A percentile compares a stretch with the other conserved stretches of the same genome.
Evolutionary conservation across 1,140 invertebrate species (phyloP).

Genomic region (Drosophila kikkawai): DNA sequence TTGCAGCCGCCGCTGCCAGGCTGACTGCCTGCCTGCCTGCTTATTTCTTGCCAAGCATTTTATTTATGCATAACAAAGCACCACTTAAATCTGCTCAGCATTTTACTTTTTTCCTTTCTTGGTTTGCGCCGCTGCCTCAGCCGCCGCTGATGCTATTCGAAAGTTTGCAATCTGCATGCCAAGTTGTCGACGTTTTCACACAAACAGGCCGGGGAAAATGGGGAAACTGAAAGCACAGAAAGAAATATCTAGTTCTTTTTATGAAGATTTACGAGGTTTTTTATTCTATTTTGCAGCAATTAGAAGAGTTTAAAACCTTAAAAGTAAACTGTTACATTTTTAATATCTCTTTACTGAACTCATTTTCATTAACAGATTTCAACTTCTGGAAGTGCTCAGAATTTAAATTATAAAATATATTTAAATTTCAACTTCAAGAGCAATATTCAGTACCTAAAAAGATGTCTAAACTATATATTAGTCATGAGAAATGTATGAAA

Average conservation of each 20-base stretch:
- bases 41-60: slow-evolving; percentile 76
- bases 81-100: slow-evolving; percentile 81
- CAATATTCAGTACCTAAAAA: neutral
- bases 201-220: slow-evolving; percentile 63
- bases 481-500: neutral
- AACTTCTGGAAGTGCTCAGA: neutral
- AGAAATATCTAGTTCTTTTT: neutral
- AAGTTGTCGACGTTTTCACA: slow-evolving; percentile 83
- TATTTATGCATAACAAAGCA: slow-evolving; percentile 84
- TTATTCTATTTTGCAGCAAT: neutral
- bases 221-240: slow-evolving; percentile 23
- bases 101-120: slow-evolving; percentile 42
- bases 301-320: neutral
- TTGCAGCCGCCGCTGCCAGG: slow-evolving; percentile 7
- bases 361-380: neutral
- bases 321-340: neutral
- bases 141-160: slow-evolving; percentile 64
- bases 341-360: neutral
- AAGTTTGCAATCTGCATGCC: slow-evolving; percentile 83
- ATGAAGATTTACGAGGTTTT: neutral
- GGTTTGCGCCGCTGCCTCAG: slow-evolving; percentile 39
- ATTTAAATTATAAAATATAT: neutral
- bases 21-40: slow-evolving; percentile 36
- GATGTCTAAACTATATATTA: neutral
- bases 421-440: neutral